These are phyloP conservation scores for Nomada flava DNA, from an alignment of 2,888 invertebrate genomes.

Conservation along the genomic window DNA sequence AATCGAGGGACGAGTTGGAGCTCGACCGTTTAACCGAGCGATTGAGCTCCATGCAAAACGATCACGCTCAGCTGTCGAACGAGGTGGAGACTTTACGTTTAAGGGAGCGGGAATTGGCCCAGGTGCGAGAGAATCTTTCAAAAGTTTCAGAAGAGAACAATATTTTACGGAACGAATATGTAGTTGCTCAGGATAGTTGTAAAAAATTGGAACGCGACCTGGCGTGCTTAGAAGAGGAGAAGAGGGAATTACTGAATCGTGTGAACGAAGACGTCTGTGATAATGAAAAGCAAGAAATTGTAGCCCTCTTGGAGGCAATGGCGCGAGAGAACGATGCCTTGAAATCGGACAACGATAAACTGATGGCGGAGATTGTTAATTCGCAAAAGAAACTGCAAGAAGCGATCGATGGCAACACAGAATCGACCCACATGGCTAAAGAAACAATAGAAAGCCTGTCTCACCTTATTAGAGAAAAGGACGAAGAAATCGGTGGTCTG, in stretches of 20 bases:
- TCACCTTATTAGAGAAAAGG: slow-evolving; percentile 81
- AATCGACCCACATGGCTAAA: slow-evolving; percentile 76
- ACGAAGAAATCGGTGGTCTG: slow-evolving; percentile 81
- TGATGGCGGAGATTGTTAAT: slow-evolving; percentile 72
- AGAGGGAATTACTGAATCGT: slow-evolving; percentile 37
- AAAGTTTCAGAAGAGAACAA: slow-evolving; percentile 48
- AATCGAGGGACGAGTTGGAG: slow-evolving; percentile 30
- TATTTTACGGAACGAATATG: slow-evolving; percentile 2
- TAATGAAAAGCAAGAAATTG: slow-evolving; percentile 26
- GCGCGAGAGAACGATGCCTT: slow-evolving; percentile 41
- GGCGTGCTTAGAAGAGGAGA: slow-evolving; percentile 38
- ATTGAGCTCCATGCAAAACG: slow-evolving; percentile 33
- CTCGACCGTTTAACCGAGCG: slow-evolving; percentile 24
- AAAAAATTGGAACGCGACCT: slow-evolving; percentile 20
- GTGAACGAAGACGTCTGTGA: slow-evolving; percentile 20
- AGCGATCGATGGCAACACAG: slow-evolving; percentile 77
- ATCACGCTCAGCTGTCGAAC: slow-evolving; percentile 19
- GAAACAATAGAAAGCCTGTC: slow-evolving; percentile 82
- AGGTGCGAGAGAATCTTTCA: slow-evolving; percentile 27
- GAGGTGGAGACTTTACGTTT: slow-evolving; percentile 52
- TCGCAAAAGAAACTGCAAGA: slow-evolving; percentile 67
- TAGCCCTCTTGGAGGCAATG: slow-evolving; percentile 32
- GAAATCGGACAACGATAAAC: slow-evolving; percentile 80
- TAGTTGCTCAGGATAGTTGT: slow-evolving; percentile 9
- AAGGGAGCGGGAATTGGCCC: slow-evolving; percentile 43